phyloP scores from a whole-genome alignment of 2,797 vertebrate species.

The Aulostomus chinensis region DNA sequence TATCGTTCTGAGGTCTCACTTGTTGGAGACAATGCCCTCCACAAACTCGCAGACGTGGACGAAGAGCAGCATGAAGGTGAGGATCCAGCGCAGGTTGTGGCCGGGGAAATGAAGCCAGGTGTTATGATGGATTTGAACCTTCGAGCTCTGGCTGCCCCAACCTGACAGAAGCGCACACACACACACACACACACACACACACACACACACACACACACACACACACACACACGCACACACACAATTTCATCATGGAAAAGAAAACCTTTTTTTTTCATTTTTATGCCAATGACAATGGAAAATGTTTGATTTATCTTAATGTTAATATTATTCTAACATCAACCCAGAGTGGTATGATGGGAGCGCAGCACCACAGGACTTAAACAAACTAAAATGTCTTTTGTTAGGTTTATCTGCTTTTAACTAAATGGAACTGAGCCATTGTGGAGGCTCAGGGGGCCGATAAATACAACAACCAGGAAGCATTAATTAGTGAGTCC shows the following conservation, averaged over 20 bases:
- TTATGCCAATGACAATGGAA: too few species aligned
- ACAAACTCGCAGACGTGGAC: conserved; percentile 98
- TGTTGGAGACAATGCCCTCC: conserved; percentile 92
- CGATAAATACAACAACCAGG: conserved; percentile 31
- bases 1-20: conserved; percentile 87
- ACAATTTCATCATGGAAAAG: too few species aligned
- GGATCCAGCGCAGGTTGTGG: conserved; percentile 96
- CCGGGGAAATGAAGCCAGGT: conserved; percentile 99
- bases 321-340: too few species aligned
- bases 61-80: conserved; percentile 94
- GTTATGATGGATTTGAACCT: conserved; percentile 99
- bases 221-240: not conserved
- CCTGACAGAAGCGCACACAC: conserved; percentile 72
- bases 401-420: conserved; percentile 23
- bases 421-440: conserved; percentile 21
- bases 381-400: not conserved
- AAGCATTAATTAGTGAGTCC: conserved; percentile 53
- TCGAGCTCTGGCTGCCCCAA: conserved; percentile 98
- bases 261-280: too few species aligned
- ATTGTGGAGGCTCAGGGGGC: conserved; percentile 20
- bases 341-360: too few species aligned
- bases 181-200: not conserved
- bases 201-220: not conserved
- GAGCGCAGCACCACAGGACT: too few species aligned
- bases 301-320: too few species aligned